phyloP scores from a whole-genome alignment of 2,797 vertebrate species.

The Caiman crocodilus region DNA sequence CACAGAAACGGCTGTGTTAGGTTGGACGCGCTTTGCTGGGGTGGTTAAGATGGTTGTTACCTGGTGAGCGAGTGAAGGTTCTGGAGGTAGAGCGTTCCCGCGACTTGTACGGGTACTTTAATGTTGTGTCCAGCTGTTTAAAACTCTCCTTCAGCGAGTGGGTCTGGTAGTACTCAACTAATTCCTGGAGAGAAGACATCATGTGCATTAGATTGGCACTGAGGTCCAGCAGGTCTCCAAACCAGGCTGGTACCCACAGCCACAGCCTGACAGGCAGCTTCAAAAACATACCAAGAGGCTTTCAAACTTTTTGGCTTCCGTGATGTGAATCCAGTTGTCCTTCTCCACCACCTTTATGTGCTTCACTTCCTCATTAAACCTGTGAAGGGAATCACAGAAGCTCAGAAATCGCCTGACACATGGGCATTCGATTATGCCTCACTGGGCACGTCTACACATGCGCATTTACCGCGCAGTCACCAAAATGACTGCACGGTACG shows the following conservation, averaged over 20 bases:
- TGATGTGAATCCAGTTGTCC: conserved; percentile 98
- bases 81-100: conserved; percentile 88
- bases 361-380: conserved; percentile 98
- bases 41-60: conserved; percentile 73
- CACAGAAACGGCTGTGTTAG: rapidly evolving
- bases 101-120: conserved; percentile 95
- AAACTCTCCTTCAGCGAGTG: conserved; percentile 99
- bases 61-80: conserved; percentile 90
- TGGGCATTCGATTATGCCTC: rapidly evolving
- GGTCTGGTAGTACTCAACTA: conserved; percentile 97
- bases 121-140: conserved; percentile 94
- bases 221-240: neutral
- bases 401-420: rapidly evolving
- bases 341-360: conserved; percentile 99
- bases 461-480: no score
- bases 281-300: conserved; percentile 89
- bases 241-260: neutral
- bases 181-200: conserved; percentile 59
- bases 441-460: no score
- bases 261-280: rapidly evolving
- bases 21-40: rapidly evolving
- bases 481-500: no score
- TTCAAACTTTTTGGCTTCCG: conserved; percentile 98
- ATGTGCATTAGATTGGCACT: neutral
- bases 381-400: conserved; percentile 32